Evolutionary conservation across 2,888 invertebrate genomes (phyloP), one percentile per base, ranked within the genome.

Genomic region (Apodemia zela): DNA sequence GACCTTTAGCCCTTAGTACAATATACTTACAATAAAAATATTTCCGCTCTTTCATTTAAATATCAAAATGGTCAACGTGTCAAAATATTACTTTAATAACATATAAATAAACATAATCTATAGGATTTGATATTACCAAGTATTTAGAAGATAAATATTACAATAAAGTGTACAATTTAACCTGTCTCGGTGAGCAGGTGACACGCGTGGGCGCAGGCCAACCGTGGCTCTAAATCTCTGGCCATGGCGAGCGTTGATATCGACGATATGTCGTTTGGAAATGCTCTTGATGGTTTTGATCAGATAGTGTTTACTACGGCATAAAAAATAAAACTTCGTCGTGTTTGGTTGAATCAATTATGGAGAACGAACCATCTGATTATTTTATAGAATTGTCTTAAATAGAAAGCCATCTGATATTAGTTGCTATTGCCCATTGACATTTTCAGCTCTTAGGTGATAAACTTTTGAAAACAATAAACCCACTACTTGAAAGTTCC

Each of bases 151-250:
- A 54, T 54, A 54, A 21, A 25, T 54, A 54, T 54, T 54, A 54
- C 54, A 54, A 42, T 54, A 54, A 54, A 25, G 15, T 42, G 42
- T 42, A 21, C 25, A 54, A 54, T 54, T 54, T 54, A 21, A 54
- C 54, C 25, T 54, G 15, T 42, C 42, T 42, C 15, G 15, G 42
- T 42, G 17, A 54, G 63, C 60, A 51, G 18, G 45, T 54, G 64
- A 35, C 67, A 64, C 25, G 68, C 68, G 70, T 72, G 68, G 71
- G 72, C 69, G 73, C 65, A 58, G 68, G 68, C 59, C 73, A 67
- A 63, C 58, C 59, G 65, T 66, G 65, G 63, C 67, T 68, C 67
- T 74, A 73, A 71, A 72, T 74, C 54, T 54, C 25, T 3, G 15
- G 15, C 13, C 29, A 15, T 29, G 29, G 6, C 25, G 54, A 21